Base-by-base conservation (phyloP, 2,797 vertebrate species). In the Gymnocypris eckloni region DNA sequence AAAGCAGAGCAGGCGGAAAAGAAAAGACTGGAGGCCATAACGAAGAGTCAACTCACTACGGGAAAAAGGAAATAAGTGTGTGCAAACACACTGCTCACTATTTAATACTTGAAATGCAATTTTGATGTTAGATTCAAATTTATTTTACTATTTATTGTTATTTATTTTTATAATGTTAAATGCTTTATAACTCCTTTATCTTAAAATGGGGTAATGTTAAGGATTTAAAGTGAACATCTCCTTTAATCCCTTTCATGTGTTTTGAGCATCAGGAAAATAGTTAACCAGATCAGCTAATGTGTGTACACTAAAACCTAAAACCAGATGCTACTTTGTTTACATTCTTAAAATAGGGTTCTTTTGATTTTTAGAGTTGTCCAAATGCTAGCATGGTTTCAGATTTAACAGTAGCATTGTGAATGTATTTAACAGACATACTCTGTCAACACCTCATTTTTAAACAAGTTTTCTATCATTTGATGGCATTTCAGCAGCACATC, bases 1-100 rank as follows among this genome's bases (percentile, higher is more conserved):
- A 97, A 94, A 92, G 98, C 96, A 0, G 98, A 99, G 76, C 97
- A 99, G 69, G 95, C 93, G 0, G 97, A 98, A 89, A 96, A 91
- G 91, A 96, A 91, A 87, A 96, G 93, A 88, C 90, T 90, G 75
- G 95, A 97, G n/a, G 93, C 92, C 0, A 87, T 92, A 72, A 96
- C 92, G 28, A 95, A 92, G 39, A 94, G 82, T 91, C 96, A 95
- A 41, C 90, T 93, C 13, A 82, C 92, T 64, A 67, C 89, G 0
- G 90, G 92, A 15, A 95, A 92, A 90, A 94, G 78, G 89, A 95
- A 95, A 90, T 95, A 87, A 92, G 22, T 13, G 52, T 50, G 18
- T 45, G 37, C 22, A 75, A 50, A 79, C 52, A 69, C 50, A 79
- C 54, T 77, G 66, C 82, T 61, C 56, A 45, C 59, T 80, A 87